These are phyloP conservation scores for Harpagifer antarcticus DNA, from an alignment of 2,797 vertebrate genomes.

Conservation along the genomic window DNA sequence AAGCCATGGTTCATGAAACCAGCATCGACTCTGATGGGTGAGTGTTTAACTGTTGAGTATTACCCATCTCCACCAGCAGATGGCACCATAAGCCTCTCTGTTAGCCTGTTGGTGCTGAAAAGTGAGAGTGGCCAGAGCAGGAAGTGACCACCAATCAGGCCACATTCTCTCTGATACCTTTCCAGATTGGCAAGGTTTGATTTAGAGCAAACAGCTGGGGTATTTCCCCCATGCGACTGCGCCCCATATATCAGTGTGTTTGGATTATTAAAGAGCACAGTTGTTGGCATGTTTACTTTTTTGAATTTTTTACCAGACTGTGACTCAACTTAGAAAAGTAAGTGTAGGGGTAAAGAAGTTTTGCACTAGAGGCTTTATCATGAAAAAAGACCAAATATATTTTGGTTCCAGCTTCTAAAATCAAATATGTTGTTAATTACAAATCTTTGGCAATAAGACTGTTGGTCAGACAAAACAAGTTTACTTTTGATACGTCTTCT, in stretches of 20 bases:
- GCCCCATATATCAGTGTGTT: slow-evolving; percentile 28
- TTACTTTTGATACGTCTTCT: too few species aligned
- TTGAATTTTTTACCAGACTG: neutral
- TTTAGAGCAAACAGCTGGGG: slow-evolving; percentile 59
- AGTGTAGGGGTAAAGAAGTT: too few species aligned
- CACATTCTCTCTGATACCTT: slow-evolving; percentile 58
- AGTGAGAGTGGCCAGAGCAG: slow-evolving; percentile 9
- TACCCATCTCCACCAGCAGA: slow-evolving; percentile 61
- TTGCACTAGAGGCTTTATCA: neutral
- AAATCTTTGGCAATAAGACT: too few species aligned
- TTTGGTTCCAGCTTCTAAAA: too few species aligned
- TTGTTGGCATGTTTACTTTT: slow-evolving; percentile 25
- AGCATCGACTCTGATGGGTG: slow-evolving; percentile 93
- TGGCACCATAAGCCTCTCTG: slow-evolving; percentile 58
- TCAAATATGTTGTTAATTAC: too few species aligned
- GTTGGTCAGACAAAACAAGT: too few species aligned
- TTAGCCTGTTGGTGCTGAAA: neutral
- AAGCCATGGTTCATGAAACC: slow-evolving; percentile 93
- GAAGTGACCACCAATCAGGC: slow-evolving; percentile 55
- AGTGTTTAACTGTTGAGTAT: slow-evolving; percentile 55
- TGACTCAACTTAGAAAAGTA: neutral
- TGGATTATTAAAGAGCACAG: slow-evolving; percentile 37
- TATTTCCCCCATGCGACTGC: slow-evolving; percentile 38
- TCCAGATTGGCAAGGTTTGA: slow-evolving; percentile 61
- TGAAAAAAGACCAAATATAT: too few species aligned